phyloP scores from a whole-genome alignment of 2,113 vertebrate species.

The Lagopus leucura region DNA sequence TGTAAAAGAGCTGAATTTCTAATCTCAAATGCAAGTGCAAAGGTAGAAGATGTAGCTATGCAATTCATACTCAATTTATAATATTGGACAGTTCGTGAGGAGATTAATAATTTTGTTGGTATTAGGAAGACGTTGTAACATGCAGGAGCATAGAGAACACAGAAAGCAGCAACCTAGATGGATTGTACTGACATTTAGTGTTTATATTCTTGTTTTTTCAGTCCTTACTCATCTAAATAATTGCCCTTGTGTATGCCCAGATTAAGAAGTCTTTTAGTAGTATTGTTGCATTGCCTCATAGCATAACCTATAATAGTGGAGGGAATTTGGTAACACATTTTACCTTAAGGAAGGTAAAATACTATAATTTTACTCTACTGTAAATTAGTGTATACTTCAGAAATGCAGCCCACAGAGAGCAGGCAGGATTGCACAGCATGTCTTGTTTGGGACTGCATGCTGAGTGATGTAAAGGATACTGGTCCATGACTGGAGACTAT shows the following conservation, averaged over 20 bases:
- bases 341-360: neutral
- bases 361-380: neutral
- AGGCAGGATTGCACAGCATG: neutral
- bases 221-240: neutral
- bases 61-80: conserved; percentile 11
- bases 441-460: neutral
- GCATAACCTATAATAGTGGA: neutral
- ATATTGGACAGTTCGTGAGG: neutral
- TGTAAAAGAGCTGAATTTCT: neutral
- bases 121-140: neutral
- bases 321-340: neutral
- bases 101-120: neutral
- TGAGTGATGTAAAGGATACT: neutral
- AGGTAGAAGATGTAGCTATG: neutral
- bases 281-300: neutral
- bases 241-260: neutral
- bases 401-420: neutral
- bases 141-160: neutral
- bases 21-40: conserved; percentile 10
- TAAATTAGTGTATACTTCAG: neutral
- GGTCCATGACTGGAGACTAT: neutral
- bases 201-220: neutral
- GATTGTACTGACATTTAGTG: neutral
- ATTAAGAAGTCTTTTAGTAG: neutral
- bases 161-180: neutral